These are phyloP conservation scores for Chrysemys picta DNA, from an alignment of 2,113 vertebrate species.

Conservation along the genomic window DNA sequence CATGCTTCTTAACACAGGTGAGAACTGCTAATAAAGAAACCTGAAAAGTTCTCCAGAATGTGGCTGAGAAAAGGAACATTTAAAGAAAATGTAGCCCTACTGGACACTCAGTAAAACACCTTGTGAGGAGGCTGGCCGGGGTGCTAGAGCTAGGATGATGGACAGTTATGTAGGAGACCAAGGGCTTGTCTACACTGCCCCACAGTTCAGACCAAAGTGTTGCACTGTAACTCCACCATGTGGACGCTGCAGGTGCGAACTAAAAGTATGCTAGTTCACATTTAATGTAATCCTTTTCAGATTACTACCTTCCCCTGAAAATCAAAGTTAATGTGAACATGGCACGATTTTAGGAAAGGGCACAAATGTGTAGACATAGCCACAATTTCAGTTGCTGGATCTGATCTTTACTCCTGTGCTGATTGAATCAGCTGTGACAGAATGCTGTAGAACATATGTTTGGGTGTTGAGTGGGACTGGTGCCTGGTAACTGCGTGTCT, in stretches of 20 bases:
- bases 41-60: not conserved
- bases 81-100: not conserved
- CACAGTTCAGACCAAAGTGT: not conserved
- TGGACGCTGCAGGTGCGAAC: not conserved
- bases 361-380: not conserved
- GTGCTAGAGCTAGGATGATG: not conserved
- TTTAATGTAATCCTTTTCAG: not conserved
- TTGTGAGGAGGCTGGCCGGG: not conserved
- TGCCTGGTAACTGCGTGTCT: not conserved
- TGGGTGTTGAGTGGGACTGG: not conserved
- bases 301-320: not conserved
- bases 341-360: not conserved
- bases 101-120: not conserved
- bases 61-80: not conserved
- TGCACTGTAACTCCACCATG: not conserved
- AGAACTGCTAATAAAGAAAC: not conserved
- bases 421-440: accelerated
- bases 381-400: not conserved
- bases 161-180: not conserved
- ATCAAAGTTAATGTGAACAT: not conserved
- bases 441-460: accelerated
- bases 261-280: not conserved
- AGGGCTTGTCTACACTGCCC: not conserved
- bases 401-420: not conserved
- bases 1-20: not conserved